Evolutionary conservation across 1,140 invertebrate genomes (phyloP), one percentile per base, ranked within the genome.

Genomic region (Zophobas atratus): DNA sequence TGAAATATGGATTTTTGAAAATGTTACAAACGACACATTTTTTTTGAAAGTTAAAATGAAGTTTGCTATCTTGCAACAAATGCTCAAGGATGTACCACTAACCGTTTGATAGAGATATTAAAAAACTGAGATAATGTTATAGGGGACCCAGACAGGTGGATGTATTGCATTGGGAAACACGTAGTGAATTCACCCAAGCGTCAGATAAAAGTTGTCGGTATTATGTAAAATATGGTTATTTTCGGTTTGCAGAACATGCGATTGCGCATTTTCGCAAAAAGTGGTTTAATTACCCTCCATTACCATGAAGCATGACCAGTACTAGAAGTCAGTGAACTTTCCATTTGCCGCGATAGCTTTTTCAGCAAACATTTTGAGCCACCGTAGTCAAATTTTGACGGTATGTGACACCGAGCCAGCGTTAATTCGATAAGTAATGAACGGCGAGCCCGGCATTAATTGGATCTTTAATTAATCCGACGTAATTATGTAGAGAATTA

Each of bases 401-500:
- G 57, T 57, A 35, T 57, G 55, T 57, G 20, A 57, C 33, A 20
- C 49, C 49, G n/a, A 51, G n/a, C 20, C 20, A 20, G n/a, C n/a
- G 4, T 20, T 57, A 35, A 57, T 57, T 57, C 33, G 55, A 57
- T 57, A 57, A 57, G 55, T 57, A 35, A 57, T 35, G 55, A 35
- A 57, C 6, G 33, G 3, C 33, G 34, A 57, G 49, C 6, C 6
- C 49, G 32, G 57, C 57, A 63, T 63, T 63, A 63, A 63, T 63
- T 63, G 20, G 36, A 63, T 63, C 57, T 63, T 63, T 63, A 39
- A 63, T 63, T 63, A 63, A 63, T 63, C 35, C 36, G 57, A 38
- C 34, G 49, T 51, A 51, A 51, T 51, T 51, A 51, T 51, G 49
- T 51, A 63, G 55, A 57, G 57, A 41, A 46, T 67, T 67, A 67